Evolutionary conservation across 2,888 invertebrate species (phyloP).

Genomic region (Pterostichus niger): DNA sequence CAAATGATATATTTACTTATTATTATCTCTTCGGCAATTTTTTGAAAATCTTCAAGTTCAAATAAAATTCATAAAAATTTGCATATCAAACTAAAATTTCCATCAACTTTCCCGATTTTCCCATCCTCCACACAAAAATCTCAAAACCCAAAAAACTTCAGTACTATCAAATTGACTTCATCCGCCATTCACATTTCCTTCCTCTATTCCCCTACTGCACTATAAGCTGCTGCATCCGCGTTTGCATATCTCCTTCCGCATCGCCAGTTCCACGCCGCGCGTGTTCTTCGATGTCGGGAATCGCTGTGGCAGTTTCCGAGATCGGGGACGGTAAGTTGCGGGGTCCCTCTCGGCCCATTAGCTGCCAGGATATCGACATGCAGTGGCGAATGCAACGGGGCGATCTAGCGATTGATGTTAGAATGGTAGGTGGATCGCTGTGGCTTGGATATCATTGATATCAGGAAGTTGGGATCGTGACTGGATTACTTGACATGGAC

Average conservation of each 20-base stretch:
- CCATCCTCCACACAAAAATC: conserved; percentile 10
- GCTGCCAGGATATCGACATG: conserved; percentile 46
- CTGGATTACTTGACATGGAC: neutral
- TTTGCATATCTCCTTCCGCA: conserved; percentile 44
- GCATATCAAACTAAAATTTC: neutral
- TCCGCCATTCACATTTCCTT: conserved; percentile 36
- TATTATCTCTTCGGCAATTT: too few species aligned
- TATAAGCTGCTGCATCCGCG: conserved; percentile 40
- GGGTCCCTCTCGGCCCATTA: conserved; percentile 37
- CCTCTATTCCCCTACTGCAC: conserved; percentile 11
- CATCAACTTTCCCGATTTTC: neutral
- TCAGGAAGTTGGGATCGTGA: neutral
- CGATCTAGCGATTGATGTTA: conserved; percentile 27
- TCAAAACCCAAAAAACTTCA: conserved; percentile 25
- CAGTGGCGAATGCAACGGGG: conserved; percentile 20
- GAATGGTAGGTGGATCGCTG: neutral
- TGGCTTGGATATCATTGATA: neutral
- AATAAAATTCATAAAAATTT: neutral
- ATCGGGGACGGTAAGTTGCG: neutral
- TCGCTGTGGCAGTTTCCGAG: neutral
- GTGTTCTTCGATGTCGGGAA: neutral
- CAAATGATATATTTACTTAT: too few species aligned
- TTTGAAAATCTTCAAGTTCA: too few species aligned
- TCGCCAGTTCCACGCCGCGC: conserved; percentile 27
- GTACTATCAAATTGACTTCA: conserved; percentile 29